phyloP scores from a whole-genome alignment of 2,113 vertebrate species.

The Turdus rufiventris region DNA sequence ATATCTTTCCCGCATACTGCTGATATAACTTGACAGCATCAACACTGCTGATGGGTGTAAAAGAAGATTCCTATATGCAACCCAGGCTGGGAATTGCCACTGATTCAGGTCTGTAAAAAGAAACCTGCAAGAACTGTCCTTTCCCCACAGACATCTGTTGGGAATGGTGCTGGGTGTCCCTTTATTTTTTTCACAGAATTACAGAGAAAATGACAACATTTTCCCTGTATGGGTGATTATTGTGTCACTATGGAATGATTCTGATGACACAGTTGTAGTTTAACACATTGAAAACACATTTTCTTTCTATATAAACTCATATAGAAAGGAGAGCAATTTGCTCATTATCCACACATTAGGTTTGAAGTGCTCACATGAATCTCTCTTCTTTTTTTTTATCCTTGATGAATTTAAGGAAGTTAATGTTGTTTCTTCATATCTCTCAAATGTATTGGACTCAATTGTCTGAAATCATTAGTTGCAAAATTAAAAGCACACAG shows the following conservation, averaged over 20 bases:
- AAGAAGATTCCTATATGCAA: not conserved
- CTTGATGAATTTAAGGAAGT: not conserved
- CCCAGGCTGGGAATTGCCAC: not conserved
- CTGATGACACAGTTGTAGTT: not conserved
- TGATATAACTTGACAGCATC: conserved; percentile 6
- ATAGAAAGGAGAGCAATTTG: not conserved
- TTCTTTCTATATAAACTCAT: not conserved
- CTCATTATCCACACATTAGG: not conserved
- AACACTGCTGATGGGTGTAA: not conserved
- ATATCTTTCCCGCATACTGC: not conserved
- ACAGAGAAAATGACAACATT: not conserved
- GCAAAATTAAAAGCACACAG: conserved; percentile 13
- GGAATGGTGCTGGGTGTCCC: not conserved
- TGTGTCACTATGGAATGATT: not conserved
- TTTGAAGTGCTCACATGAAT: not conserved
- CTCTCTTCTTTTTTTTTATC: not conserved
- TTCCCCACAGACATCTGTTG: not conserved
- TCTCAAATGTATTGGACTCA: not conserved
- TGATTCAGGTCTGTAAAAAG: not conserved
- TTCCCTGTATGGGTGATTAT: not conserved
- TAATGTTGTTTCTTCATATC: not conserved
- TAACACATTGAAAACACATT: not conserved
- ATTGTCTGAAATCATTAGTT: not conserved
- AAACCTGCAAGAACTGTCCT: not conserved
- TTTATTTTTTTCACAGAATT: not conserved